Base-by-base conservation (phyloP, 2,113 vertebrate genomes). In the Myiozetetes cayanensis region DNA sequence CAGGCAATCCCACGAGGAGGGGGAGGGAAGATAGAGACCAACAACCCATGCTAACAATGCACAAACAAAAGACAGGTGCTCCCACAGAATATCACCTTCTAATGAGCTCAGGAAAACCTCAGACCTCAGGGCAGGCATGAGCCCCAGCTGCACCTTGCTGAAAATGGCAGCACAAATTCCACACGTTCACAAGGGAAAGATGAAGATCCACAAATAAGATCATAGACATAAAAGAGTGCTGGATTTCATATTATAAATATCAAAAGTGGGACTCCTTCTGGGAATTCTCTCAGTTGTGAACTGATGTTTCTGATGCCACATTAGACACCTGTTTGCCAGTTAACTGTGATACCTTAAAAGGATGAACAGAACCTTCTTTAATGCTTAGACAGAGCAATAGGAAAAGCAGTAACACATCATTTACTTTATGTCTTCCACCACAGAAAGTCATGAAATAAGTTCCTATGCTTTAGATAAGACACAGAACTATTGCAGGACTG, bases 301-400 rank as follows among this genome's bases (percentile, higher is more conserved):
- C 14, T 70, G 46, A 47, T 1, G 0, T 43, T 92, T 92, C n/a
- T 46, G 75, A 22, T 41, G 58, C 1, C 0, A 1, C 19, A 15
- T 68, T 59, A 68, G 33, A 77, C 15, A 91, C 37, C 24, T 50
- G 55, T 50, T 83, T 85, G n/a, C 43, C 47, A 67, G 27, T 39
- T 53, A 61, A 74, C 27, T 31, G 18, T n/a, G 75, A 50, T 2
- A 25, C n/a, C 52, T 79, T 30, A 61, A 75, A 81, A 67, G 37
- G 11, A 86, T 25, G 19, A 87, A 65, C 12, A 71, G 76, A 80
- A 25, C 35, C 39, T 49, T 59, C 43, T 52, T 87, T 63, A 70
- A 39, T 28, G 19, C 47, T 92, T 46, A 74, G 56, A 56, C 6
- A 89, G 13, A 77, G 65, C 20, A 89, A 55, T 31, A 22, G 41